A percentile compares a stretch with the other conserved stretches of the same genome.
Conservation (phyloP, 2,113 vertebrate genomes). For the Thymallus thymallus region DNA sequence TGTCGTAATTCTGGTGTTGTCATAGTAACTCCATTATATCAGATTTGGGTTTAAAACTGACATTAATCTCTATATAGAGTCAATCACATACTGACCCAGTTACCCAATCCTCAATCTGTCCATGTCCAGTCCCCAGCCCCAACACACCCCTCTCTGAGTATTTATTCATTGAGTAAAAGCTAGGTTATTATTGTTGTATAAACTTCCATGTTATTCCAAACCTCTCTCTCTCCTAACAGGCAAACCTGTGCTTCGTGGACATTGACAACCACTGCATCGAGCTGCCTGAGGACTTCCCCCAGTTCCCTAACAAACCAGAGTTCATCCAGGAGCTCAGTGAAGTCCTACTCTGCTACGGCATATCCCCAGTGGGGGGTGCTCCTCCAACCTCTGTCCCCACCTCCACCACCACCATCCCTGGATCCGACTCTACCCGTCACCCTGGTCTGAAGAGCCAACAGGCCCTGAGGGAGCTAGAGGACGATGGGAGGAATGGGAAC, state of each 20-base stretch:
- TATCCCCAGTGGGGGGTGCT: conserved; percentile 73
- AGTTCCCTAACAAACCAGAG: conserved; percentile 87
- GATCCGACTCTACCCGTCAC: conserved; percentile 69
- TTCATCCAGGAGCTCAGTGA: conserved; percentile 88
- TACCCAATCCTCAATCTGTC: conserved; percentile 3
- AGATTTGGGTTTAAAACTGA: conserved; percentile 32
- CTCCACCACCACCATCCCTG: conserved; percentile 67
- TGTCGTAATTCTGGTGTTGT: conserved; percentile 29
- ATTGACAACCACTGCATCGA: conserved; percentile 90
- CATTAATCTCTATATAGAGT: conserved; percentile 15
- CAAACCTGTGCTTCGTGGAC: conserved; percentile 92
- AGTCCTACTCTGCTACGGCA: conserved; percentile 80
- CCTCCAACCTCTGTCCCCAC: conserved; percentile 74
- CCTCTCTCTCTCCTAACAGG: conserved; percentile 66
- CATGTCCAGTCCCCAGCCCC: neutral
- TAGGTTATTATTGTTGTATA: too few relatives aligned
- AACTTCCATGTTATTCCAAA: too few relatives aligned
- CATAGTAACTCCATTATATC: conserved; percentile 32
- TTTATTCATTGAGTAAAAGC: too few relatives aligned
- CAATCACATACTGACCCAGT: conserved; percentile 39
- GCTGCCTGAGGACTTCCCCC: conserved; percentile 89
- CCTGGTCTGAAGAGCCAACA: conserved; percentile 72
- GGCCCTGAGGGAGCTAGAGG: conserved; percentile 80
- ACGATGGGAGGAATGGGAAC: conserved; percentile 86
- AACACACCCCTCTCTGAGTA: neutral